Evolutionary conservation across 2,888 invertebrate species (phyloP).

Genomic region (Neoaliturus tenellus): DNA sequence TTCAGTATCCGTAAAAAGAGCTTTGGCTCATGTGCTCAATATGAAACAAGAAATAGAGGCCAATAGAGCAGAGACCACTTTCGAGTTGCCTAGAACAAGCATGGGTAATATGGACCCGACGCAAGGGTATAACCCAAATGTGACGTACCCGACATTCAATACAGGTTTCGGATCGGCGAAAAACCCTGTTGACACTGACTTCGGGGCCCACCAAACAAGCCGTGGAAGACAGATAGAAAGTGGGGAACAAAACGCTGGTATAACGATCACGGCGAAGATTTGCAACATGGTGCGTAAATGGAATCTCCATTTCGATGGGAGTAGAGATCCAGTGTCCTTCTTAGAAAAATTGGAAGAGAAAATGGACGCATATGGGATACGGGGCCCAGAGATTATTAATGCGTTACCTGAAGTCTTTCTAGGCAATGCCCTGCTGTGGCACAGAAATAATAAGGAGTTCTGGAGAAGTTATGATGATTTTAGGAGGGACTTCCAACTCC

Average conservation of each 20-base stretch:
- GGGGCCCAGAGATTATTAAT: background rate
- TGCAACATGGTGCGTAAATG: background rate
- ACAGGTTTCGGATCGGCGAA: no score
- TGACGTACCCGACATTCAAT: no score
- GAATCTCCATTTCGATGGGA: conserved; percentile 16
- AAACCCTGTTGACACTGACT: background rate
- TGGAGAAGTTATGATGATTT: conserved; percentile 5
- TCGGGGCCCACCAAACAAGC: background rate
- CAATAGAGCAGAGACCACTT: no score
- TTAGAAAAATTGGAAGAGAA: conserved; percentile 17
- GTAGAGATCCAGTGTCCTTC: conserved; percentile 24
- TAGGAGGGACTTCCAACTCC: background rate
- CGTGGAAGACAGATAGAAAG: background rate
- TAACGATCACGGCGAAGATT: no score
- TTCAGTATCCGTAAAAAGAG: background rate
- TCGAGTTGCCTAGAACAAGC: no score
- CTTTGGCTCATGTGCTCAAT: background rate
- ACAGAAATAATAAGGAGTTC: background rate
- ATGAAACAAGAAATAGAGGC: background rate
- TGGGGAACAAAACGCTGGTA: no score
- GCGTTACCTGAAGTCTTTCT: conserved; percentile 32
- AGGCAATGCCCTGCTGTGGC: conserved; percentile 28
- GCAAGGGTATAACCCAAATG: no score
- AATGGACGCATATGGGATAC: background rate
- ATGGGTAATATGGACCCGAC: no score